Conservation (phyloP, 2,113 vertebrate species). For the Corapipo altera region DNA sequence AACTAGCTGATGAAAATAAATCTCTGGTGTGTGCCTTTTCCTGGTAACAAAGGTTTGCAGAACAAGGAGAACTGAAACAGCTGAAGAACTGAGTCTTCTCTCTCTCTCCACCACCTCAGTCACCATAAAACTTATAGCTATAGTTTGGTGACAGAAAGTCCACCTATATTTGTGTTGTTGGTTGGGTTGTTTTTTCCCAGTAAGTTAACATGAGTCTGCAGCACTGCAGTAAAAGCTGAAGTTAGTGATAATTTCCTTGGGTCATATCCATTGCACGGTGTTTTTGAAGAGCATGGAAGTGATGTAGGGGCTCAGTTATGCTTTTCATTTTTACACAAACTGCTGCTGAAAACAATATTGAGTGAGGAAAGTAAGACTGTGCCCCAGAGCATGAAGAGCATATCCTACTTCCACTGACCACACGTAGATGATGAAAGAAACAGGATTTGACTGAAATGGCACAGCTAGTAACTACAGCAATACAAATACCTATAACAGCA, state of each 20-base stretch:
- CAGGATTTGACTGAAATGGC: not conserved
- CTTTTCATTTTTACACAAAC: not conserved
- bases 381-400: not conserved
- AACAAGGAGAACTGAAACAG: not conserved
- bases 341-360: not conserved
- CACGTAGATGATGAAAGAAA: not conserved
- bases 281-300: not conserved
- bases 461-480: not conserved
- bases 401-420: not conserved
- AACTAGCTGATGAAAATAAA: not conserved
- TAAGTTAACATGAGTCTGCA: not conserved
- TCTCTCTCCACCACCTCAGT: not conserved
- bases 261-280: not conserved
- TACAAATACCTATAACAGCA: not conserved
- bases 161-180: not conserved
- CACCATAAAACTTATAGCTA: not conserved
- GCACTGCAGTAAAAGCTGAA: not conserved
- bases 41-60: not conserved
- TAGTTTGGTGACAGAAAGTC: not conserved
- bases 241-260: not conserved
- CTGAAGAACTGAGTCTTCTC: not conserved
- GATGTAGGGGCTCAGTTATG: not conserved
- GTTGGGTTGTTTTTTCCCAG: not conserved
- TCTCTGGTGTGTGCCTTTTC: not conserved
- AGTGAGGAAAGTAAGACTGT: not conserved